A percentile compares a stretch with the other conserved stretches of the same genome.
Conservation (phyloP, 2,113 vertebrate genomes). For the Macrotus californicus region DNA sequence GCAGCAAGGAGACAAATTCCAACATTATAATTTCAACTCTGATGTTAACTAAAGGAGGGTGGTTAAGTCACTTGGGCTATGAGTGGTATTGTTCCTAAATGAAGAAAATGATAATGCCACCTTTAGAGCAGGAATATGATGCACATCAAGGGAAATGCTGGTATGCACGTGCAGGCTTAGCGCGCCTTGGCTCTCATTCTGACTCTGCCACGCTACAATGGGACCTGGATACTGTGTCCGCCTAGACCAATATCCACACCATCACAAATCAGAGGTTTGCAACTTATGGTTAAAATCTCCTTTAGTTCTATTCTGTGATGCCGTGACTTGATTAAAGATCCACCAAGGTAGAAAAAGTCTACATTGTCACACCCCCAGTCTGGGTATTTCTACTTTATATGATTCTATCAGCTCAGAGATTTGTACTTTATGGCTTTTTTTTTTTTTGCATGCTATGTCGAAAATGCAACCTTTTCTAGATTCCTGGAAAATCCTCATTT, state of each 20-base stretch:
- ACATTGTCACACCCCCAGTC: not conserved
- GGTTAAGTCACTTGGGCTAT: not conserved
- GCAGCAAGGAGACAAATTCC: not conserved
- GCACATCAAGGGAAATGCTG: not conserved
- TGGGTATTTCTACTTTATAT: not conserved
- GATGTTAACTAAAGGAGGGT: not conserved
- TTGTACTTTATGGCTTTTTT: not conserved
- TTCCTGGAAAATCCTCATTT: not conserved
- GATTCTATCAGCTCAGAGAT: not conserved
- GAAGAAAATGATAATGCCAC: not conserved
- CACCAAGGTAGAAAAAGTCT: not conserved
- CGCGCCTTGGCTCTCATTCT: not conserved
- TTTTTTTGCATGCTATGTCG: not conserved
- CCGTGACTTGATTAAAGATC: not conserved
- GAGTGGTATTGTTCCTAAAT: not conserved
- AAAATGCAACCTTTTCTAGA: not conserved
- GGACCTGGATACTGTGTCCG: not conserved
- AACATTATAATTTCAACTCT: not conserved
- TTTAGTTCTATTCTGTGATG: not conserved
- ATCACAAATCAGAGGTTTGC: not conserved
- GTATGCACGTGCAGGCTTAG: accelerated
- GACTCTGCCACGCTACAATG: not conserved
- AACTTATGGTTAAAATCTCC: not conserved
- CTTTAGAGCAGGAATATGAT: not conserved
- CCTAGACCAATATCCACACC: not conserved